Evolutionary conservation across 2,113 vertebrate species (phyloP).

Genomic region (Bubalus kerabau): DNA sequence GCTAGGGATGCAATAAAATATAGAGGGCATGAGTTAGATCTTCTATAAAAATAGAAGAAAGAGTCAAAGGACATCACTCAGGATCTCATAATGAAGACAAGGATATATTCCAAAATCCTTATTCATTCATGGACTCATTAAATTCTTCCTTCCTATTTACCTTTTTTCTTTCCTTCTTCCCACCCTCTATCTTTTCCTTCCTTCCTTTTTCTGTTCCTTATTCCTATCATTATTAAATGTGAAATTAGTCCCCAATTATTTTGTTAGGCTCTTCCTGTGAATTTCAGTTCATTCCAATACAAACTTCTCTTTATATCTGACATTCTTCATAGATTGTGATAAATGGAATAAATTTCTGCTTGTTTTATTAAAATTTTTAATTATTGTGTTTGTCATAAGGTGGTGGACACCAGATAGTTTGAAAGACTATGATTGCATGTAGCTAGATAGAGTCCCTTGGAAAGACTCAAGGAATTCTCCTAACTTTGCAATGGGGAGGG

Average conservation of each 20-base stretch:
- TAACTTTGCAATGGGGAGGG: too few species aligned
- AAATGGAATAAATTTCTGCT: too few species aligned
- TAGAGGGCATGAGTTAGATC: not conserved
- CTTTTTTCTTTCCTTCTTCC: not conserved
- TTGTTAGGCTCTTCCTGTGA: too few species aligned
- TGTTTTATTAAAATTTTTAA: not conserved
- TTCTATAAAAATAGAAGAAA: not conserved
- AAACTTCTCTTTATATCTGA: too few species aligned
- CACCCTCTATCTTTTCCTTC: not conserved
- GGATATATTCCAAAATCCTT: not conserved
- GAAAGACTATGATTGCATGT: not conserved
- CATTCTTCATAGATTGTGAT: too few species aligned
- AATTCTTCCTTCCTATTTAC: not conserved
- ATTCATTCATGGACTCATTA: not conserved
- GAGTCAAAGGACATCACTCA: not conserved
- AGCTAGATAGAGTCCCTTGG: not conserved
- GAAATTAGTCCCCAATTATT: not conserved
- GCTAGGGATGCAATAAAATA: not conserved
- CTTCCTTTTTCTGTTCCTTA: not conserved
- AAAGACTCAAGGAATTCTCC: not conserved
- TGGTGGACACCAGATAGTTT: not conserved
- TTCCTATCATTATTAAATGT: not conserved
- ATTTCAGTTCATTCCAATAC: too few species aligned
- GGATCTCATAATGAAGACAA: not conserved
- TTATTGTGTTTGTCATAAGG: not conserved